Evolutionary conservation across 2,113 vertebrate species (phyloP).

Genomic region (Barnardius zonarius): DNA sequence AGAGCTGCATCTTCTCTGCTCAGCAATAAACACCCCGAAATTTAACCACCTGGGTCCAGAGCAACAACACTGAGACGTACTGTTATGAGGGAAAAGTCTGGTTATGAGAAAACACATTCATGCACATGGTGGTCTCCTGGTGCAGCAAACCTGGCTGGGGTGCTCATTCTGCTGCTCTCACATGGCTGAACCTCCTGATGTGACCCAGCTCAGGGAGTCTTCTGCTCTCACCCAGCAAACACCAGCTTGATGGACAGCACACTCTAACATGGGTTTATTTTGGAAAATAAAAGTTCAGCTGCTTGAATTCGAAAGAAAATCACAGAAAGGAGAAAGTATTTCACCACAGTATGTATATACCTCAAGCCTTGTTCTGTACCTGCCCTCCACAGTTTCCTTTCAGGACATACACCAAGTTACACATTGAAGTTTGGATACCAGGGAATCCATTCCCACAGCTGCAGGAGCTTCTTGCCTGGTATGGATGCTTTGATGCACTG

Average conservation of each 20-base stretch:
- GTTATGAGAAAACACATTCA: not conserved
- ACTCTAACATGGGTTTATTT: too few relatives aligned
- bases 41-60: not conserved
- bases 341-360: not conserved
- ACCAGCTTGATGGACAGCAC: rapidly evolving
- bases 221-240: not conserved
- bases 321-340: not conserved
- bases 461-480: not conserved
- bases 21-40: not conserved
- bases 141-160: not conserved
- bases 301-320: not conserved
- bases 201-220: not conserved
- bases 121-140: not conserved
- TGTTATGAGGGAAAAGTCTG: not conserved
- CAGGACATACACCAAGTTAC: too few relatives aligned
- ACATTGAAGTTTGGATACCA: not conserved
- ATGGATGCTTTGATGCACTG: not conserved
- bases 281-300: not conserved
- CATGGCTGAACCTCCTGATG: not conserved
- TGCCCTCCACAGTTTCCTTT: not conserved
- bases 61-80: not conserved
- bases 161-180: not conserved
- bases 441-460: not conserved
- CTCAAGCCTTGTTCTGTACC: not conserved
- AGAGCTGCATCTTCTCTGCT: not conserved